phyloP scores from a whole-genome alignment of 2,113 vertebrate species.

The Chaetodon trifascialis region DNA sequence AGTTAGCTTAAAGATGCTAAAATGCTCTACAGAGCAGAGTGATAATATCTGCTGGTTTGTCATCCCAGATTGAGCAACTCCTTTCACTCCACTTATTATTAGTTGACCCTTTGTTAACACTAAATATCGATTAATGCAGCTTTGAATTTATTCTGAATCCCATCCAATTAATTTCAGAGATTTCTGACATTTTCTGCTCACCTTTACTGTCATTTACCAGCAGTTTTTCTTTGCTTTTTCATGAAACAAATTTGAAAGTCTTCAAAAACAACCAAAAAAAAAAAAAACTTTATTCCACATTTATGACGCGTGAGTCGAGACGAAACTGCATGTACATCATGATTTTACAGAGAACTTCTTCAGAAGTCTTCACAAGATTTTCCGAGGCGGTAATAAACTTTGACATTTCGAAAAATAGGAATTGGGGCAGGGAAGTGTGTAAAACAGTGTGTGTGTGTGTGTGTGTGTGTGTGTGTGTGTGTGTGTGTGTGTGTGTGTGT shows the following conservation, averaged over 20 bases:
- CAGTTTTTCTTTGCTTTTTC: neutral
- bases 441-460: neutral
- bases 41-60: neutral
- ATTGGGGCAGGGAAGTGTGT: slow-evolving; percentile 62
- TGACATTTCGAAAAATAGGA: slow-evolving; percentile 73
- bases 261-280: slow-evolving; percentile 40
- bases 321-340: slow-evolving; percentile 53
- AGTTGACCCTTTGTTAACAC: neutral
- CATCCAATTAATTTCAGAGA: neutral
- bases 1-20: neutral
- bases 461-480: neutral
- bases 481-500: slow-evolving; percentile 28
- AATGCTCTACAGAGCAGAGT: neutral
- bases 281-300: slow-evolving; percentile 55
- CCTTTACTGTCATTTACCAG: neutral
- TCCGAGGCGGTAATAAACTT: slow-evolving; percentile 63
- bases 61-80: neutral
- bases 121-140: neutral
- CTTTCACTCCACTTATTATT: neutral
- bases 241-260: neutral
- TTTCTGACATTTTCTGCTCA: neutral
- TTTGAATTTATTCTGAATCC: neutral
- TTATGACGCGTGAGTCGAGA: slow-evolving; percentile 34
- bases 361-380: slow-evolving; percentile 47
- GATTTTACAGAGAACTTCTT: slow-evolving; percentile 56